Base-by-base conservation (phyloP, 2,113 vertebrate genomes). In the Rhinopomastus cyanomelas region DNA sequence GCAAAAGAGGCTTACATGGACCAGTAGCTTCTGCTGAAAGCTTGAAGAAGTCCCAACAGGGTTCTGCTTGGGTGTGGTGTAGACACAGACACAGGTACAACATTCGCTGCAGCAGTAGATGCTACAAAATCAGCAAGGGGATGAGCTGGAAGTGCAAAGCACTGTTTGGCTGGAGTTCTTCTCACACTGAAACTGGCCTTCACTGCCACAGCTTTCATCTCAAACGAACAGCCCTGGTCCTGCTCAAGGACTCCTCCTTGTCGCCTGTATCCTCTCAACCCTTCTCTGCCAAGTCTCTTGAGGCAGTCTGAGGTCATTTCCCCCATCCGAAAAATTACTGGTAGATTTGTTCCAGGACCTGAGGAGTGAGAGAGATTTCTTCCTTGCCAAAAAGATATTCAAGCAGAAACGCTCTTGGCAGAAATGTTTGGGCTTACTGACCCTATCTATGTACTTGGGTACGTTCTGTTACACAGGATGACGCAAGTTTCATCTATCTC, bases 301-400 rank as follows among this genome's bases (percentile, higher is more conserved):
- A 64, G 66, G 46, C 32, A 1, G 19, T 68, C 56, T 93, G 76
- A 91, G 53, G 71, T 72, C n/a, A 78, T 65, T 91, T 92, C 55
- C 76, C n/a, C 55, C 73, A 57, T 72, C 53, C 81, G 69, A 78
- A 84, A 81, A 94, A 72, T 26, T 60, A 67, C 67, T 74, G 44
- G 26, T 89, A 26, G 55, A 32, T 83, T 84, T 83, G 36, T 78
- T 88, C 69, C 66, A 68, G 64, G 42, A 44, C 39, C 65, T 57
- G 60, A 69, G 64, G 37, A 76, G 7, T 4, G n/a, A 85, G 76
- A 87, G 18, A 27, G 39, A 83, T 85, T 78, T 81, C 34, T 88
- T 91, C 62, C 59, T 83, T 81, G 81, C 69, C 80, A 86, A 79
- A 65, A 86, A 83, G 62, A 76, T 65, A 71, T 17, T 83, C 57